Evolutionary conservation across 2,797 vertebrate genomes (phyloP).

Genomic region (Onychomys leucogaster): DNA sequence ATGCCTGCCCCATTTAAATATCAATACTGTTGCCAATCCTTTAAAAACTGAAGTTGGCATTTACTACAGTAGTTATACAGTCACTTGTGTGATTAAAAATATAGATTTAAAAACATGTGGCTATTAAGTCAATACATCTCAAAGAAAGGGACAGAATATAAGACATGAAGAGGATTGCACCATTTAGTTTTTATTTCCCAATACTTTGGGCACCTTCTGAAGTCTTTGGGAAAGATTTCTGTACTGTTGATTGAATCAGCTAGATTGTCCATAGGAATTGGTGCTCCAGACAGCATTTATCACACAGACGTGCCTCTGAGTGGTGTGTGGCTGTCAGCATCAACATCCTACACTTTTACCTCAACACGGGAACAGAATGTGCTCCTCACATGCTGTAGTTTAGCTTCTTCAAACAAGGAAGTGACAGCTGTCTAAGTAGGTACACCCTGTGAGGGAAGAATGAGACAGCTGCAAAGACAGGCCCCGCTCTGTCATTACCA

Average conservation of each 20-base stretch:
- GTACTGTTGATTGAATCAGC: not conserved
- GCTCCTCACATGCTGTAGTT: slow-evolving; percentile 64
- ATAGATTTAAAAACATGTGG: not conserved
- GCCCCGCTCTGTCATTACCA: slow-evolving; percentile 41
- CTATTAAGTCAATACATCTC: slow-evolving; percentile 31
- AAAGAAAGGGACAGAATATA: not conserved
- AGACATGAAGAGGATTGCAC: not conserved
- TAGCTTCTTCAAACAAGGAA: slow-evolving; percentile 56
- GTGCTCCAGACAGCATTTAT: slow-evolving; percentile 69
- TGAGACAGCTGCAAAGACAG: slow-evolving; percentile 27
- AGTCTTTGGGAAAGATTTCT: not conserved
- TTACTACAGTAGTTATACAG: not conserved
- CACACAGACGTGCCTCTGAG: slow-evolving; percentile 59
- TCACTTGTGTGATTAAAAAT: not conserved
- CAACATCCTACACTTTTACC: slow-evolving; percentile 19
- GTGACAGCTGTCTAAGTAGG: slow-evolving; percentile 70
- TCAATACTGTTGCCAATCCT: not conserved
- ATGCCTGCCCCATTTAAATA: not conserved
- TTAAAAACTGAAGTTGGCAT: not conserved
- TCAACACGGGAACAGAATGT: slow-evolving; percentile 27
- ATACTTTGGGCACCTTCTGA: not conserved
- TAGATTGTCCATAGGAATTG: slow-evolving; percentile 52
- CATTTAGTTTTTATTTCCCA: not conserved
- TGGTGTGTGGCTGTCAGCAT: slow-evolving; percentile 4
- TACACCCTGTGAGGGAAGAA: not conserved